Base-by-base conservation (phyloP, 2,888 invertebrate species). In the Hemithea aestivaria region DNA sequence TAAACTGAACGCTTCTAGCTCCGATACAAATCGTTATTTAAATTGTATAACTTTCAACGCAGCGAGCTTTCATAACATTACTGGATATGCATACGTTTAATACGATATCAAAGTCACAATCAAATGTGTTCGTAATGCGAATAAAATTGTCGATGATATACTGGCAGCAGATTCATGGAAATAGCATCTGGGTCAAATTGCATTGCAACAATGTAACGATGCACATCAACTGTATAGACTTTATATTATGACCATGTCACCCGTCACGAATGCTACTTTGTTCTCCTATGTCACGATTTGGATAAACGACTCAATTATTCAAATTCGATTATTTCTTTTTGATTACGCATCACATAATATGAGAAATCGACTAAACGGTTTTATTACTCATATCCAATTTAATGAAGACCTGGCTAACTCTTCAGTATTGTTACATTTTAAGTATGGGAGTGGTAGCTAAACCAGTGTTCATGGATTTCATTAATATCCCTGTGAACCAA, bases 151-250 rank as follows among this genome's bases (percentile, higher is more conserved):
- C 31, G 30, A 29, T 35, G 40, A 39, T 46, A 46, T 39, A 36
- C 25, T 16, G 58, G 58, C 60, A 59, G 58, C 56, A 54, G 62
- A 66, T 77, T 73, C 73, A 73, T 70, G 62, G 73, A 74, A 75
- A 69, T 66, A 63, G 65, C 60, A 81, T 75, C 64, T 80, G 65
- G 79, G 81, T 79, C 80, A 70, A 66, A 68, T 81, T 81, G 76
- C 79, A 75, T 79, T 81, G 76, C 79, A 75, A 78, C 75, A 80
- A 77, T 74, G 69, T 63, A 67, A 66, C 72, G 68, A 79, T 76
- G 73, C 78, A 78, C 77, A 77, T 77, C 48, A 76, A 62, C 73
- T 59, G 54, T 69, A 64, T 53, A 72, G 68, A 75, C 74, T 16
- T 4, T 16, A 16, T 16, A 16, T 4, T 16, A 16, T 16, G 16